Percentiles rank a stretch among this genome's conserved stretches.
Conservation (phyloP, 2,113 vertebrate species). For the Cynoglossus semilaevis region DNA sequence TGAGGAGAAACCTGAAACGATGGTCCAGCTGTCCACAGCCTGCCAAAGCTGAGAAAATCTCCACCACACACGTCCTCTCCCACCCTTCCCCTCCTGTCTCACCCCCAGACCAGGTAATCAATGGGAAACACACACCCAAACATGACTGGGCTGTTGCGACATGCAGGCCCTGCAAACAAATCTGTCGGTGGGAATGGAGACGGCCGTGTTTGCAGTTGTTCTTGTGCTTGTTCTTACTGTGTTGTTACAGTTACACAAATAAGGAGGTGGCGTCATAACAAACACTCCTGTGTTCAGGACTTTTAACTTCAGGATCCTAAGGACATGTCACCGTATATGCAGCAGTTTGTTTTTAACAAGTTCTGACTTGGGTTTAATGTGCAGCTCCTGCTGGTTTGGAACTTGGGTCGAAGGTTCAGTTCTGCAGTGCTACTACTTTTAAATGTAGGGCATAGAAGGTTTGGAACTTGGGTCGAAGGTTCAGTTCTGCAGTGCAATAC, state of each 20-base stretch:
- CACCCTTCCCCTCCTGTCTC: constrained; percentile 27
- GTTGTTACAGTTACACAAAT: constrained; percentile 15
- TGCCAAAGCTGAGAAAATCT: constrained; percentile 59
- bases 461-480: not conserved
- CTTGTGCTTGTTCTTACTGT: constrained; percentile 26
- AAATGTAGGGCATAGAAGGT: too few species aligned
- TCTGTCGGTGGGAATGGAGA: constrained; percentile 36
- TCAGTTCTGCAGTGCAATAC: not conserved
- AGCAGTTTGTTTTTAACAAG: not conserved
- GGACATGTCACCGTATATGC: not conserved
- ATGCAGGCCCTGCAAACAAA: constrained; percentile 54
- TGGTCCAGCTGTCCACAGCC: constrained; percentile 76
- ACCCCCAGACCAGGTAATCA: constrained; percentile 67
- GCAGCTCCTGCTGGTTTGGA: too few species aligned
- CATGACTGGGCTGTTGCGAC: constrained; percentile 58
- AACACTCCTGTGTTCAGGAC: not conserved
- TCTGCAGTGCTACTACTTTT: too few species aligned
- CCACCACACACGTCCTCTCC: constrained; percentile 40
- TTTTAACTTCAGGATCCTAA: not conserved
- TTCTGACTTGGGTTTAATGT: not conserved
- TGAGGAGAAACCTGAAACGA: constrained; percentile 74
- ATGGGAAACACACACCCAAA: constrained; percentile 68
- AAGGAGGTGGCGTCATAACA: constrained; percentile 2
- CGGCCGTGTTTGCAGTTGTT: constrained; percentile 21
- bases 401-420: not conserved